These are phyloP conservation scores for Pempheris klunzingeri DNA, from an alignment of 2,797 vertebrate species.

Conservation along the genomic window DNA sequence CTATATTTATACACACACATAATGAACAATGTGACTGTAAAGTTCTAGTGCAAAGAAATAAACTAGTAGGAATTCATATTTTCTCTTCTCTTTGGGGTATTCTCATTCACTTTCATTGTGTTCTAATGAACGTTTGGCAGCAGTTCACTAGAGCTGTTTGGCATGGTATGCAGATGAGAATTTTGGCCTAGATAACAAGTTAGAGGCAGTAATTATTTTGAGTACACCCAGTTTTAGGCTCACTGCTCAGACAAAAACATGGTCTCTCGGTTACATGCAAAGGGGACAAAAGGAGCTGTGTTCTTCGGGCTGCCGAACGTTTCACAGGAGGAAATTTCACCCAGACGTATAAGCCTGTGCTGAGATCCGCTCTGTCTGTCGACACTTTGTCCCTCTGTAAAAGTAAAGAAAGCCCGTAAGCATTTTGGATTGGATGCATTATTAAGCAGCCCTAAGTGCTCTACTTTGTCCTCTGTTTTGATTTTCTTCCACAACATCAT, in stretches of 20 bases:
- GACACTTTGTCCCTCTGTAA: slow-evolving; percentile 10
- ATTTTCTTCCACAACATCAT: slow-evolving; percentile 47
- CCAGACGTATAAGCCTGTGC: background rate
- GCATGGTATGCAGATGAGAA: slow-evolving; percentile 61
- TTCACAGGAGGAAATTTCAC: background rate
- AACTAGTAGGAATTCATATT: background rate
- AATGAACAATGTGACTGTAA: background rate
- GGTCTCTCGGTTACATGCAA: background rate
- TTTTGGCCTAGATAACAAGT: slow-evolving; percentile 67
- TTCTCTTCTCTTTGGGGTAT: no score
- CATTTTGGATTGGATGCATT: slow-evolving; percentile 62
- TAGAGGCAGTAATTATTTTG: slow-evolving; percentile 51
- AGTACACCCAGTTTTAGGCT: slow-evolving; percentile 29
- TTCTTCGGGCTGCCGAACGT: background rate
- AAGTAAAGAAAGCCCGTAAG: slow-evolving; percentile 24
- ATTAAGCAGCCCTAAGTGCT: slow-evolving; percentile 70
- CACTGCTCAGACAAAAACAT: slow-evolving; percentile 16
- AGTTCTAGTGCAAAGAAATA: background rate
- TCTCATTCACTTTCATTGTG: slow-evolving; percentile 24
- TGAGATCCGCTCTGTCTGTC: slow-evolving; percentile 22
- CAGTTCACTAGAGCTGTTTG: slow-evolving; percentile 56
- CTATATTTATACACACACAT: background rate
- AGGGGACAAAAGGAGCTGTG: slow-evolving; percentile 39
- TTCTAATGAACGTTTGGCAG: slow-evolving; percentile 41
- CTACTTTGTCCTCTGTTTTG: slow-evolving; percentile 54